Evolutionary conservation across 2,113 vertebrate species (phyloP), one percentile per base, ranked within the genome.

Genomic region (Paradoxurus hermaphroditus): DNA sequence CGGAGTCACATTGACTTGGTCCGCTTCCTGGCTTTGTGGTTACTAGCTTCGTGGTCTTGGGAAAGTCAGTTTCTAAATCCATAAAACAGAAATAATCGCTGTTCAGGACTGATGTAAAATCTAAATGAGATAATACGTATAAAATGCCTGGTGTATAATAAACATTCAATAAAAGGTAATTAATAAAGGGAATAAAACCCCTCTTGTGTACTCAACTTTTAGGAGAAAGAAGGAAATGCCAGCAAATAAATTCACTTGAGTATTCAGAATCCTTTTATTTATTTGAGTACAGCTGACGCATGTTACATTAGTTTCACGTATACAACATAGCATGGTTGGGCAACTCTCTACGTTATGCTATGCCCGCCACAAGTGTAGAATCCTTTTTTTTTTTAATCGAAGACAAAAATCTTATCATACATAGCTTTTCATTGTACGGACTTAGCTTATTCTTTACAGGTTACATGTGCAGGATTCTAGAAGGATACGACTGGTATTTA

Each of bases 211-310:
- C 6, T 88, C 86, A 85, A 7, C 62, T 86, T 91, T 86, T 86
- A 82, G 84, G 87, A 84, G 90, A 81, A 91, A 91, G 41, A 91
- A 83, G 29, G 53, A 97, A 97, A 90, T 91, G 49, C 51, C 77
- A 90, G 36, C 88, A 70, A 87, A 51, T 84, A 49, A 51, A 84
- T 16, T n/a, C 46, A 73, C 41, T 41, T n/a, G 25, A 94, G 15
- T 46, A 77, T 83, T 85, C 39, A 53, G n/a, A 78, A 63, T 91
- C 44, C 56, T 36, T 78, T 77, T 77, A 46, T 77, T 77, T 44
- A 27, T 53, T 73, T 44, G 72, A 75, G 25, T 75, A 16, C 8
- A 75, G 39, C 29, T 27, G 25, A 75, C 3, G 1, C 39, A 8
- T 29, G 39, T 75, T 75, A 75, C 39, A 44, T 44, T 8, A 29